Evolutionary conservation across 2,113 vertebrate species (phyloP), one percentile per base, ranked within the genome.

Genomic region (Sardina pilchardus): DNA sequence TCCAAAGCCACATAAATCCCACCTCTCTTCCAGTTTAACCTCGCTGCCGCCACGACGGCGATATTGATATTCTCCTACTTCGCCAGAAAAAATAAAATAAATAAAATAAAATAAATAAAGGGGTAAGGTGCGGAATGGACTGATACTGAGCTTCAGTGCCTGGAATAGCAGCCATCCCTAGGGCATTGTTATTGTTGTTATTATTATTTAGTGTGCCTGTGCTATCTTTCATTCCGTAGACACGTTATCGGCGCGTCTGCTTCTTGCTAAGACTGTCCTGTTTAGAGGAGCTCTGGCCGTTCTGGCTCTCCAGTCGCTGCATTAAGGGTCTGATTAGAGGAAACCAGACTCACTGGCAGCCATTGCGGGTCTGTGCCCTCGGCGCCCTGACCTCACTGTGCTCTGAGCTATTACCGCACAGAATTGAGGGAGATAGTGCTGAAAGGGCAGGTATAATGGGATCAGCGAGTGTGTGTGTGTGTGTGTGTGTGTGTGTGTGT

Each of bases 221-320:
- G 50, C 16, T 56, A 56, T 56, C 50, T 56, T 4, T 12, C 50
- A 19, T 56, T 24, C 6, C 50, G 17, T 14, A 2, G 50, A 53
- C 50, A 17, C 50, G 1, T 53, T 14, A 17, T 53, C 16, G 9
- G 56, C 5, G 56, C 3, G 56, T 63, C 24, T 24, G 56, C 56
- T n/a, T 9, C 56, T 63, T 9, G 24, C 56, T 26, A n/a, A n/a
- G 24, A 24, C 24, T n/a, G 56, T 63, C 24, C 56, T 63, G 56
- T 24, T 63, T 63, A 26, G 0, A 26, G 0, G 24, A 21, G 24
- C 4, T 17, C 50, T 56, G 50, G 50, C 14, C 6, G 56, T 21
- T 63, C 56, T 63, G 56, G 56, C 56, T 63, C 56, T 63, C 56
- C 56, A 63, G 56, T 63, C n/a, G 56, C 56, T n/a, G 56, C 56